Evolutionary conservation across 2,113 vertebrate species (phyloP).

Genomic region (Meleagris gallopavo): DNA sequence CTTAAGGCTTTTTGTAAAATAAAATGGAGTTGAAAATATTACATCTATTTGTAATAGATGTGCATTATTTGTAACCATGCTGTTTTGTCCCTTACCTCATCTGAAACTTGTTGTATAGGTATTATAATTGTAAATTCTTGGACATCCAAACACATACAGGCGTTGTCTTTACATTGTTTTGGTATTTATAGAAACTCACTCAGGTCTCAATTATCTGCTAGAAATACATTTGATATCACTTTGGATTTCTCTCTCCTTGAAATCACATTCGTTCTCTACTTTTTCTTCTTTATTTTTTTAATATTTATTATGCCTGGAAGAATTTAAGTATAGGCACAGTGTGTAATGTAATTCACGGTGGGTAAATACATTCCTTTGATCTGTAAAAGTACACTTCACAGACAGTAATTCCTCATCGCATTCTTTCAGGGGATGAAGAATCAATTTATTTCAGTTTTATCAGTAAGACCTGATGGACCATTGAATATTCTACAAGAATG

Average conservation of each 20-base stretch:
- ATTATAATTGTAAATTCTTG: not conserved
- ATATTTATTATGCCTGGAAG: not conserved
- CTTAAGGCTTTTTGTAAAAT: not conserved
- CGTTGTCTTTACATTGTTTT: no score
- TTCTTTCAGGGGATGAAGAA: not conserved
- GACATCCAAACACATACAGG: not conserved
- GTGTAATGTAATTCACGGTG: not conserved
- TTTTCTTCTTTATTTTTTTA: not conserved
- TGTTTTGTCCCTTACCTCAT: fast-evolving
- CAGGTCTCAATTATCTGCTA: not conserved
- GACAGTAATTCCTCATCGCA: not conserved
- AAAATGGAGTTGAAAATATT: not conserved
- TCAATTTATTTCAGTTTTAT: not conserved
- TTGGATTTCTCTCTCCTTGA: not conserved
- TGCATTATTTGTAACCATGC: not conserved
- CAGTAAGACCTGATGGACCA: not conserved
- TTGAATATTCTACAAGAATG: not conserved
- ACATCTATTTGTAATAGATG: not conserved
- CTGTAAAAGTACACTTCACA: not conserved
- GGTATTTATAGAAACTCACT: not conserved
- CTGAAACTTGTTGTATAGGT: not conserved
- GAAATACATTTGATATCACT: not conserved
- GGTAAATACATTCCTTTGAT: not conserved
- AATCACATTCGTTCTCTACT: not conserved
- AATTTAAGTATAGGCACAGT: not conserved